These are phyloP conservation scores for Scopus umbretta DNA, from an alignment of 2,113 vertebrate species.

Conservation along the genomic window DNA sequence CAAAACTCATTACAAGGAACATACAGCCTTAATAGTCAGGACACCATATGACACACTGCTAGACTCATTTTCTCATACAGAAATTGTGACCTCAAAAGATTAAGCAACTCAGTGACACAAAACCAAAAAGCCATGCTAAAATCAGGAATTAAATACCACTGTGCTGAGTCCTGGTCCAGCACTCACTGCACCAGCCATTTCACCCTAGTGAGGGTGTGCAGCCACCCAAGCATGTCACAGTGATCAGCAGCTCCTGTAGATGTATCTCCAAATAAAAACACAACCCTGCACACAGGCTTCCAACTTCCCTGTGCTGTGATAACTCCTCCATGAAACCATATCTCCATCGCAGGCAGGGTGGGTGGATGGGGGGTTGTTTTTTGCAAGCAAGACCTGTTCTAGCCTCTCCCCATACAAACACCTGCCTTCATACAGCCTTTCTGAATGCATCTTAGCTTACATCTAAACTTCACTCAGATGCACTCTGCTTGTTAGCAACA, in stretches of 20 bases:
- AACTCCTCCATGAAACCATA: not conserved
- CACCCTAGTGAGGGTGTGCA: not conserved
- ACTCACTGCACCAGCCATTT: not conserved
- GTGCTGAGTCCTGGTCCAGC: not conserved
- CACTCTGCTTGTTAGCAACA: not conserved
- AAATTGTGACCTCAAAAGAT: not conserved
- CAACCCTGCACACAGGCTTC: fast-evolving
- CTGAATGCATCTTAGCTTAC: not conserved
- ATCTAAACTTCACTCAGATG: not conserved
- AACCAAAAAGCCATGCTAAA: not conserved
- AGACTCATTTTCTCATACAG: not conserved
- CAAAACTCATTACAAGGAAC: not conserved
- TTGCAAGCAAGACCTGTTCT: not conserved
- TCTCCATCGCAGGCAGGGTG: not conserved
- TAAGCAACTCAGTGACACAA: not conserved
- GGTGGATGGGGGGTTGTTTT: not conserved
- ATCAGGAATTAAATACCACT: not conserved
- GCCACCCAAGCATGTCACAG: not conserved
- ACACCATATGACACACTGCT: fast-evolving
- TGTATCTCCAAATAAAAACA: not conserved
- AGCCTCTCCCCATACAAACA: not conserved
- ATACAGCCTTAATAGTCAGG: fast-evolving
- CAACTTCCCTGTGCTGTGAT: not conserved
- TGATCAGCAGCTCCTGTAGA: not conserved
- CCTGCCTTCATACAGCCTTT: not conserved